Evolutionary conservation across 2,113 vertebrate genomes (phyloP).

Genomic region (Micronycteris hirsuta): DNA sequence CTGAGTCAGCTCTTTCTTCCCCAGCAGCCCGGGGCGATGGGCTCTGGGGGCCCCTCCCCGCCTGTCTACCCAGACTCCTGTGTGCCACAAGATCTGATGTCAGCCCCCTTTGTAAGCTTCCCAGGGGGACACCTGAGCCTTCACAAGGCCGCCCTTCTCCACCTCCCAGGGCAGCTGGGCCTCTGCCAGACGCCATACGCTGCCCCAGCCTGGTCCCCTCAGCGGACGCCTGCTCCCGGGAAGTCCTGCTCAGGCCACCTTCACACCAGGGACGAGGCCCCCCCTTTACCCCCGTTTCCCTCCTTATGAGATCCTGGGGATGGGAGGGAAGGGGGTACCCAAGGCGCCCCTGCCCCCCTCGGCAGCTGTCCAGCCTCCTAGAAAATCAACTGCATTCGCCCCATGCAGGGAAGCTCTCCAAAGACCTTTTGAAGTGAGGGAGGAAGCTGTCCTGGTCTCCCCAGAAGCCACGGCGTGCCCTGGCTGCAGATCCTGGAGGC

Average conservation of each 20-base stretch:
- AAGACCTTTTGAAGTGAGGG: conserved; percentile 51
- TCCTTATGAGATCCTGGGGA: not conserved
- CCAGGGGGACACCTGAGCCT: not conserved
- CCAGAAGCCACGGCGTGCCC: not conserved
- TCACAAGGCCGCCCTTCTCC: not conserved
- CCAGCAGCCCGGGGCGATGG: not conserved
- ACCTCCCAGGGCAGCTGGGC: fast-evolving
- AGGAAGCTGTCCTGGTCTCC: conserved; percentile 2
- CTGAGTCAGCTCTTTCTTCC: not conserved
- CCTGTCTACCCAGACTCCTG: not conserved
- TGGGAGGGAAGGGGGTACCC: not conserved
- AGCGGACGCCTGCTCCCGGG: not conserved
- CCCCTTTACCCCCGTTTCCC: not conserved
- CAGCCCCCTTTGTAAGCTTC: not conserved
- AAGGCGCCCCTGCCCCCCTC: not conserved
- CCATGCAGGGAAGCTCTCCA: not conserved
- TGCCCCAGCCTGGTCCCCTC: too few species aligned
- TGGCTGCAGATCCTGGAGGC: not conserved
- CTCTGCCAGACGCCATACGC: not conserved
- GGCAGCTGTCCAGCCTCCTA: not conserved
- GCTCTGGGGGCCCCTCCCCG: not conserved
- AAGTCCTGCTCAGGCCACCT: not conserved
- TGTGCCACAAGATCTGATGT: not conserved
- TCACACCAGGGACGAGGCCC: not conserved
- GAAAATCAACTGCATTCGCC: not conserved